Evolutionary conservation across 2,888 invertebrate genomes (phyloP).

Genomic region (Brachylomia viminalis): DNA sequence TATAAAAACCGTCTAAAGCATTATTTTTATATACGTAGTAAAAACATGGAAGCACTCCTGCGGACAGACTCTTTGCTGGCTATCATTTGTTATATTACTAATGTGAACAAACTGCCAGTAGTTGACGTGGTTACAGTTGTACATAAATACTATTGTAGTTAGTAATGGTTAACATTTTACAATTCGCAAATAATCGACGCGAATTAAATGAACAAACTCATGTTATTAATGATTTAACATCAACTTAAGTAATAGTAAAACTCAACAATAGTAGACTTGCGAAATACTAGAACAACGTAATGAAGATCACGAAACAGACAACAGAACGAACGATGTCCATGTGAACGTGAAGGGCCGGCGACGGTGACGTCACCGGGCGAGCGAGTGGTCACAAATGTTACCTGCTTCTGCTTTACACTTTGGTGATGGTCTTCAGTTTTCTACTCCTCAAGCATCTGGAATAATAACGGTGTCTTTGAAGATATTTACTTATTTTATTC

Average conservation of each 20-base stretch:
- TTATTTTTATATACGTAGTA: conserved; percentile 84
- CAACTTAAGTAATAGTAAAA: conserved; percentile 69
- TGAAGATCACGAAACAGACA: conserved; percentile 58
- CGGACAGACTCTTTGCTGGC: conserved; percentile 89
- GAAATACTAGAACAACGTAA: conserved; percentile 60
- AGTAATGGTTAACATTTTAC: conserved; percentile 46
- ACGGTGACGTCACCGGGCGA: conserved; percentile 61
- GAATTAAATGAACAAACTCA: conserved; percentile 69
- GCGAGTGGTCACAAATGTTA: conserved; percentile 62
- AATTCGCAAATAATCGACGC: conserved; percentile 64
- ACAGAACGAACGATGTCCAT: conserved; percentile 61
- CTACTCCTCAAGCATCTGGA: conserved; percentile 84
- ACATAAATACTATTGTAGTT: conserved; percentile 40
- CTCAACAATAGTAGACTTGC: conserved; percentile 67
- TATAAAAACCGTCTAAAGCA: conserved; percentile 86
- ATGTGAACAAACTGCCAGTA: conserved; percentile 60
- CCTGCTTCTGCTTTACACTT: conserved; percentile 78
- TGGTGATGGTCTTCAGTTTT: conserved; percentile 84
- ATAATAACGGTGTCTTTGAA: conserved; percentile 15
- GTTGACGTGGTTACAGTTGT: conserved; percentile 54
- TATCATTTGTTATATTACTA: conserved; percentile 73
- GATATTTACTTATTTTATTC: neutral
- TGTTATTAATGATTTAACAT: conserved; percentile 58
- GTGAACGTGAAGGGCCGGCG: conserved; percentile 53
- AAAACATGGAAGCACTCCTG: conserved; percentile 90